These are phyloP conservation scores for Mesocentrotus franciscanus DNA, from an alignment of 53 echinoderm and acorn worm species.

Conservation along the genomic window DNA sequence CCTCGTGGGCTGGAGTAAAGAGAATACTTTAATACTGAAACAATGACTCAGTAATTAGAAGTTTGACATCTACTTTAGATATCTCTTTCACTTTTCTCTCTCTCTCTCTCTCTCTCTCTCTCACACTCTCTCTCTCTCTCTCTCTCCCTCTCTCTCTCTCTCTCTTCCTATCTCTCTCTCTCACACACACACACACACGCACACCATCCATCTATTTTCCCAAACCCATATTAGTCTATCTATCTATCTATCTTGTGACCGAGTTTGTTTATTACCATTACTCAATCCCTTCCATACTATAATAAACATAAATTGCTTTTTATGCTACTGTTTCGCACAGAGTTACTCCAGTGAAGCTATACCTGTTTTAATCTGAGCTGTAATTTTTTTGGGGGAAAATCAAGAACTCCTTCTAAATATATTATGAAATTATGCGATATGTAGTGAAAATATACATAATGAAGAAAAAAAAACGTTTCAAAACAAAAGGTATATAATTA, in stretches of 20 bases:
- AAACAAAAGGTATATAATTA: not conserved
- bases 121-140: not conserved
- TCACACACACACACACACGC: not conserved
- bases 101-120: not conserved
- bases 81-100: not conserved
- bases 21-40: not conserved
- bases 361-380: no score
- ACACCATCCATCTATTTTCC: no score
- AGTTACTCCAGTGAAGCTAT: no score
- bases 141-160: not conserved
- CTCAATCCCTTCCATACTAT: no score
- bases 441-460: not conserved
- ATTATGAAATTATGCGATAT: not conserved
- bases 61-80: conserved; percentile 1
- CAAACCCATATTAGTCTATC: no score
- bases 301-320: no score
- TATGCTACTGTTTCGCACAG: no score
- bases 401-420: not conserved
- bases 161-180: not conserved
- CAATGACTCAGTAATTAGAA: not conserved
- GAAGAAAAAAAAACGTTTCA: not conserved
- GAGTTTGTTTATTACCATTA: no score
- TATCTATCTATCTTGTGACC: no score
- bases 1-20: not conserved
- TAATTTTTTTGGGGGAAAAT: no score